Conservation (phyloP, 1,140 invertebrate species). For the Eulimnadia texana region DNA sequence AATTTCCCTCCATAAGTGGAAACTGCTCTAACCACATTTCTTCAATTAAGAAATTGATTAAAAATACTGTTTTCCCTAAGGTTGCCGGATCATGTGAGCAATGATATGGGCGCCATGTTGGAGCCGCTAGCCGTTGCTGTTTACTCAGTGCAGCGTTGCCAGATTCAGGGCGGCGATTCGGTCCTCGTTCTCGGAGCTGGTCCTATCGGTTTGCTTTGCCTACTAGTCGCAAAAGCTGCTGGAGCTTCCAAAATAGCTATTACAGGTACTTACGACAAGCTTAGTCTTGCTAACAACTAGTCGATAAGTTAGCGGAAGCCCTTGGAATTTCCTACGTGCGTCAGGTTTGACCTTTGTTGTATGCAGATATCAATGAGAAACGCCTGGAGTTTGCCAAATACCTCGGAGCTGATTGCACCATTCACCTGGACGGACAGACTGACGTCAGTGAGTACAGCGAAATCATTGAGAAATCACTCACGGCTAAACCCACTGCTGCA, state of each 20-base stretch:
- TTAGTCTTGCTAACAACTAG: background rate
- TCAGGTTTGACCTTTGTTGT: too few species aligned
- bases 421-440: constrained; percentile 10
- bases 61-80: constrained; percentile 22
- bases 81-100: constrained; percentile 33
- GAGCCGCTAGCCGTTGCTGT: constrained; percentile 33
- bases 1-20: too few species aligned
- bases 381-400: constrained; percentile 32
- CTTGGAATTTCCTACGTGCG: background rate
- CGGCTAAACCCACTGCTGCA: constrained; percentile 27
- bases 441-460: constrained; percentile 6
- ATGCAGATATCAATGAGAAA: constrained; percentile 23
- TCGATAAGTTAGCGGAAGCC: background rate
- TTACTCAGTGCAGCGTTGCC: constrained; percentile 4
- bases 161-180: background rate
- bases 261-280: too few species aligned
- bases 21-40: too few species aligned
- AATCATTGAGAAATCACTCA: constrained; percentile 24
- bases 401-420: constrained; percentile 31
- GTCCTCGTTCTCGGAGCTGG: constrained; percentile 11
- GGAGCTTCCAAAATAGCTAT: constrained; percentile 8
- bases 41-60: too few species aligned
- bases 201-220: constrained; percentile 7
- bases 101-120: constrained; percentile 34
- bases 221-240: constrained; percentile 15